These are phyloP conservation scores for Calcarius lapponicus DNA, from an alignment of 2,797 vertebrate species.

Conservation along the genomic window DNA sequence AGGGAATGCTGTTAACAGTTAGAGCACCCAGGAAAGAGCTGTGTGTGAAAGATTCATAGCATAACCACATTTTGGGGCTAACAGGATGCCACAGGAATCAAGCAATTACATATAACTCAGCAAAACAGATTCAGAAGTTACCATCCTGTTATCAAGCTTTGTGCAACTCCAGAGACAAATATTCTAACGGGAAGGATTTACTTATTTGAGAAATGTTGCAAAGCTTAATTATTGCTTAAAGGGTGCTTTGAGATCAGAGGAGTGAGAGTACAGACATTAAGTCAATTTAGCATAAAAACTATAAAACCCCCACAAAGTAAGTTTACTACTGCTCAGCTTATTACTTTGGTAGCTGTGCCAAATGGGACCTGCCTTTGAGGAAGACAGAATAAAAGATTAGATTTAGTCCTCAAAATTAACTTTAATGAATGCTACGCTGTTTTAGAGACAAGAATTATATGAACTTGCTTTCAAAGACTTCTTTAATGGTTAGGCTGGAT, in stretches of 20 bases:
- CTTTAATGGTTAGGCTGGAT: neutral
- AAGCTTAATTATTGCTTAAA: slow-evolving; percentile 32
- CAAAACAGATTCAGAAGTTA: neutral
- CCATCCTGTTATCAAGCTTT: neutral
- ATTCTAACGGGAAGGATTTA: neutral
- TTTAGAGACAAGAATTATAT: neutral
- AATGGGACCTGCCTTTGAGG: neutral
- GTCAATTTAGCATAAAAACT: neutral
- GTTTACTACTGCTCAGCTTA: neutral
- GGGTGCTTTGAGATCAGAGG: neutral
- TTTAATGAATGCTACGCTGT: neutral
- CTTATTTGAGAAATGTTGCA: neutral
- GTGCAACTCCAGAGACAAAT: neutral
- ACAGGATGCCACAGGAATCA: neutral
- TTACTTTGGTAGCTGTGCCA: slow-evolving; percentile 7
- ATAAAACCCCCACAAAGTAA: neutral
- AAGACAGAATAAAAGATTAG: neutral
- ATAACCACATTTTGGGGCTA: neutral
- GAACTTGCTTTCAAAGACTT: slow-evolving; percentile 23
- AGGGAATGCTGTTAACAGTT: neutral
- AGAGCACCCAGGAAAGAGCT: neutral
- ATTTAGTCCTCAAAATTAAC: neutral
- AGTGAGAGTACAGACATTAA: neutral
- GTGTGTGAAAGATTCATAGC: neutral
- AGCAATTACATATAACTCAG: neutral